Base-by-base conservation (phyloP, 2,113 vertebrate species). In the Rana temporaria region DNA sequence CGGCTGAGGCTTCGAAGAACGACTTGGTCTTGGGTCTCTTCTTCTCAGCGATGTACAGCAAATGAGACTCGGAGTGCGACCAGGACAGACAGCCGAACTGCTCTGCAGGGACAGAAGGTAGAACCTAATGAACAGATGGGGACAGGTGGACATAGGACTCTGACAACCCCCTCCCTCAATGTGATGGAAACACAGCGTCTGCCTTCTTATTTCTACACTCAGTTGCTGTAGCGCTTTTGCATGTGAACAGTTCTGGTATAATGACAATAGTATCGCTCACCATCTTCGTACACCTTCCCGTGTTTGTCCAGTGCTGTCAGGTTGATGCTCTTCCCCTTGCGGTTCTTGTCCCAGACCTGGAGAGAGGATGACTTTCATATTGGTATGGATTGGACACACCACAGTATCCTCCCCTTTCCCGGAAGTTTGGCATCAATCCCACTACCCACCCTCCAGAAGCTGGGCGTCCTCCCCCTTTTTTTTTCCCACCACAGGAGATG, bases 31-130 rank as follows among this genome's bases (percentile, higher is more conserved):
- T 98, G 62, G 96, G 95, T 56, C 93, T 95, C 86, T 97, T 98
- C 91, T 93, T 97, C 89, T 99, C 98, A 19, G 98, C 98, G 90
- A 99, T 96, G 7, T 99, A 99, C 75, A 99, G 86, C 65, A 99
- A 94, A 84, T 98, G 98, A 11, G 96, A 97, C 90, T 99, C 97
- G 0, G 97, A 99, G 88, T 98, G 96, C 0, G 98, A 99, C 98
- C 98, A 99, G 80, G 96, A 95, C 88, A 99, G 89, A 90, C 95
- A 96, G 79, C 98, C 97, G 91, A 99, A 99, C 83, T 96, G 96
- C 55, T 96, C 98, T 99, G 11, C 30, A 34, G 59, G 0, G 62
- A 64, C 18, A 81, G 87, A 59, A 38, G 67, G 30, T 1, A 0
- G 0, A 19, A 14, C 8, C 6, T 72, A 15, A 70, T 8, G 24